phyloP scores from a whole-genome alignment of 2,113 vertebrate genomes.

The Pandion haliaetus region DNA sequence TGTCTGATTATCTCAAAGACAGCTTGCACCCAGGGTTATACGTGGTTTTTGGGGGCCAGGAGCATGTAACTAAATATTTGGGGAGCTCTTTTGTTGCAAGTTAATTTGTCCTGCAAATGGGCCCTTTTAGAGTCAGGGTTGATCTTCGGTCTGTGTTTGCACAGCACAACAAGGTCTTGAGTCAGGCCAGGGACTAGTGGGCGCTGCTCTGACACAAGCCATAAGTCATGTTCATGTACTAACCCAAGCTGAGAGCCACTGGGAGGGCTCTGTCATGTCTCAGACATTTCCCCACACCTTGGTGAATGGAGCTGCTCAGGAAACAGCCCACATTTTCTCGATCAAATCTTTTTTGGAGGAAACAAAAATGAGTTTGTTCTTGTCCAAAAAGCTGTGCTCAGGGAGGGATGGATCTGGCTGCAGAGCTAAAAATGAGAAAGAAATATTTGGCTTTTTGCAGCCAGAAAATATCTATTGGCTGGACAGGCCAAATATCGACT shows the following conservation, averaged over 20 bases:
- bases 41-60: not conserved
- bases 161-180: not conserved
- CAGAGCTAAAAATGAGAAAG: not conserved
- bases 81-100: not conserved
- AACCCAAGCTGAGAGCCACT: not conserved
- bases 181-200: not conserved
- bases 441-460: not conserved
- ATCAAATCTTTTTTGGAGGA: fast-evolving
- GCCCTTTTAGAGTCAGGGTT: not conserved
- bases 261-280: not conserved
- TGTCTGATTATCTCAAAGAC: not conserved
- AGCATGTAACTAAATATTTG: fast-evolving
- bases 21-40: not conserved
- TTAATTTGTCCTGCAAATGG: not conserved
- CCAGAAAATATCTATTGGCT: not conserved
- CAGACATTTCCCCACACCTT: not conserved
- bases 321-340: fast-evolving
- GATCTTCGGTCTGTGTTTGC: not conserved
- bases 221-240: not conserved
- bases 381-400: not conserved
- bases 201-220: not conserved
- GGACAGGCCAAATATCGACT: fast-evolving
- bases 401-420: not conserved
- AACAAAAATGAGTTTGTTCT: not conserved
- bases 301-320: not conserved